phyloP scores from a whole-genome alignment of 2,888 invertebrate species.

The Pinctada fucata region DNA sequence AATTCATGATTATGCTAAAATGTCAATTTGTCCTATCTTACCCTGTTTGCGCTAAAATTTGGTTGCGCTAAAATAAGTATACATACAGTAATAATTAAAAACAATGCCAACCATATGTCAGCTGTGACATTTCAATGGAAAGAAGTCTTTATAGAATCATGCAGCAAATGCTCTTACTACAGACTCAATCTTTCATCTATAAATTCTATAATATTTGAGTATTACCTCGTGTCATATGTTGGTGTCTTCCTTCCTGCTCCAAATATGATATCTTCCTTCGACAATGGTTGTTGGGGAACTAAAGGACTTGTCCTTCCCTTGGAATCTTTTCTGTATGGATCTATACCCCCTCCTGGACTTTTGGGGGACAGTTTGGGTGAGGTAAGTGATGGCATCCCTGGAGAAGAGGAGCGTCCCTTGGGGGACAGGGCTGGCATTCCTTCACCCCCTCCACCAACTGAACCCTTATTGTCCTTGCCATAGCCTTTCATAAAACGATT shows the following conservation, averaged over 20 bases:
- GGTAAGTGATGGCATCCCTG: constrained; percentile 34
- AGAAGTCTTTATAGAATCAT: too few species aligned
- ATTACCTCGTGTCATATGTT: constrained; percentile 40
- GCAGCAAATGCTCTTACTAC: too few species aligned
- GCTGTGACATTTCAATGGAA: too few species aligned
- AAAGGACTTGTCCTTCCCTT: constrained; percentile 30
- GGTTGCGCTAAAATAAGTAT: too few species aligned
- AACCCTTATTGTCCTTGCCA: background rate
- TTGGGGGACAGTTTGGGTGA: constrained; percentile 36
- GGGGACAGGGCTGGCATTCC: constrained; percentile 23
- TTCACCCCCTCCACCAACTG: background rate
- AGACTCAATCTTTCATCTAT: too few species aligned
- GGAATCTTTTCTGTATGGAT: background rate
- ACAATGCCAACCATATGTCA: too few species aligned
- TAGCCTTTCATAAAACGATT: constrained; percentile 47
- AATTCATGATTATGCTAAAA: too few species aligned
- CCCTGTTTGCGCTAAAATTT: too few species aligned
- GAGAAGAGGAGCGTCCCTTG: constrained; percentile 19
- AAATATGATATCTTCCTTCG: constrained; percentile 65
- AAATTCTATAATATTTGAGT: background rate
- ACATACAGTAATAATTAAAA: too few species aligned
- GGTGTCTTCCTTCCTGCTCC: constrained; percentile 57
- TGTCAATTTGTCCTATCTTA: too few species aligned
- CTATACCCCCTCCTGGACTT: background rate
- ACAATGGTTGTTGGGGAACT: constrained; percentile 41